Evolutionary conservation across 1,140 invertebrate species (phyloP).

Genomic region (Bathynomus jamesi): DNA sequence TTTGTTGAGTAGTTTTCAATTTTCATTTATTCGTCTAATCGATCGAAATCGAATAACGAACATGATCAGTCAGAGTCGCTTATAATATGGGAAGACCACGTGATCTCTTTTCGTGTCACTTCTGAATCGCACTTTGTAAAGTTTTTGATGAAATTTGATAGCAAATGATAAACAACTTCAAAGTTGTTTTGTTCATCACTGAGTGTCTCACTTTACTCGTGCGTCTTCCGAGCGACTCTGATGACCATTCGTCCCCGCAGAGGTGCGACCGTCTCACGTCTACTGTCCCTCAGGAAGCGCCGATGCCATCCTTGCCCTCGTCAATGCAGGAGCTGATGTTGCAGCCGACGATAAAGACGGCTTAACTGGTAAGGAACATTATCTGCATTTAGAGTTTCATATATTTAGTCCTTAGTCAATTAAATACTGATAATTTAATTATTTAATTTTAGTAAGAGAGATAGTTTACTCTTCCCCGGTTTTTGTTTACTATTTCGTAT

Average conservation of each 20-base stretch:
- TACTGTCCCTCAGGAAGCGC: constrained; percentile 38
- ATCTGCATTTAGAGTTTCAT: background rate
- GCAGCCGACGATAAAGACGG: constrained; percentile 36
- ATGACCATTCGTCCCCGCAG: constrained; percentile 30
- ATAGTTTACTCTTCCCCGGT: background rate
- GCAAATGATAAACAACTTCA: too few relatives aligned
- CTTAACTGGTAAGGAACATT: constrained; percentile 34
- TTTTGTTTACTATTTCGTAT: background rate
- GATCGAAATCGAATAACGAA: background rate
- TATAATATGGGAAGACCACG: background rate
- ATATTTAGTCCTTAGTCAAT: too few relatives aligned
- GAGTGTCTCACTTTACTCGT: constrained; percentile 10
- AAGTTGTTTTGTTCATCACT: too few relatives aligned
- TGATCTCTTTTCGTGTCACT: background rate
- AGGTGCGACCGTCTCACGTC: constrained; percentile 37
- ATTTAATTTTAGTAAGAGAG: too few relatives aligned
- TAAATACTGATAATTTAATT: too few relatives aligned
- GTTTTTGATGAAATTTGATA: too few relatives aligned
- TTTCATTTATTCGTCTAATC: too few relatives aligned
- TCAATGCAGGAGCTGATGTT: constrained; percentile 34
- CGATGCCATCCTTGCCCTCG: constrained; percentile 36
- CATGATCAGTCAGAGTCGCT: background rate
- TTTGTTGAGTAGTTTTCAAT: too few relatives aligned
- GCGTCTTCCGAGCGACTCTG: constrained; percentile 7
- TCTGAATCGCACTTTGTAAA: background rate